Percentiles rank a stretch among this genome's conserved stretches.
Evolutionary conservation across 2,888 invertebrate species (phyloP).

Genomic region (Leucoptera coffeella): DNA sequence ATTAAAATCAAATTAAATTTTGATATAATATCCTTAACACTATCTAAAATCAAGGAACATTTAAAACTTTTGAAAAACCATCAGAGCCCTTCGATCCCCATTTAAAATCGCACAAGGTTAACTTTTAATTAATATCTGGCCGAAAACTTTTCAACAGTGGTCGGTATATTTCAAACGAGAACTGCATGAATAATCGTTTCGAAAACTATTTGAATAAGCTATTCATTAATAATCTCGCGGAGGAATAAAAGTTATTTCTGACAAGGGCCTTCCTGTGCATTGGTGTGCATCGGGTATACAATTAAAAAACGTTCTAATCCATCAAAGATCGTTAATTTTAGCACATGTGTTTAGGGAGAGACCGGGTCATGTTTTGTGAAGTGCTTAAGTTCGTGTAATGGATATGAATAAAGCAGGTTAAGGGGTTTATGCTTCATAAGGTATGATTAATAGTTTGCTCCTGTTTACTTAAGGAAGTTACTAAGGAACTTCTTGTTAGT

Average conservation of each 20-base stretch:
- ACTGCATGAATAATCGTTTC: constrained; percentile 53
- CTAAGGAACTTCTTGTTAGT: too few relatives aligned
- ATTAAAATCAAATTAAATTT: too few relatives aligned
- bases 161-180: constrained; percentile 47
- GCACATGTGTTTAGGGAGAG: constrained; percentile 25
- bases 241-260: constrained; percentile 48
- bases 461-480: too few relatives aligned
- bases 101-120: constrained; percentile 31
- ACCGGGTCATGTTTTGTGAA: constrained; percentile 7
- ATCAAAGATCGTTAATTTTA: constrained; percentile 21
- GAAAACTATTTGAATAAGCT: constrained; percentile 51
- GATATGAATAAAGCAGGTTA: constrained; percentile 3
- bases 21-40: too few relatives aligned
- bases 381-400: constrained; percentile 4
- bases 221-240: constrained; percentile 44
- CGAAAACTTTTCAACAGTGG: constrained; percentile 33
- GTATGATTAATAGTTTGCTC: constrained; percentile 45
- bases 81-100: too few relatives aligned
- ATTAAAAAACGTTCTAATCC: too few relatives aligned
- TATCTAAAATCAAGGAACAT: too few relatives aligned
- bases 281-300: too few relatives aligned
- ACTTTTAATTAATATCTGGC: constrained; percentile 36
- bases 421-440: too few relatives aligned
- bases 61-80: too few relatives aligned
- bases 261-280: constrained; percentile 49